These are phyloP conservation scores for Anarrhichthys ocellatus DNA, from an alignment of 2,113 vertebrate genomes.

Conservation along the genomic window DNA sequence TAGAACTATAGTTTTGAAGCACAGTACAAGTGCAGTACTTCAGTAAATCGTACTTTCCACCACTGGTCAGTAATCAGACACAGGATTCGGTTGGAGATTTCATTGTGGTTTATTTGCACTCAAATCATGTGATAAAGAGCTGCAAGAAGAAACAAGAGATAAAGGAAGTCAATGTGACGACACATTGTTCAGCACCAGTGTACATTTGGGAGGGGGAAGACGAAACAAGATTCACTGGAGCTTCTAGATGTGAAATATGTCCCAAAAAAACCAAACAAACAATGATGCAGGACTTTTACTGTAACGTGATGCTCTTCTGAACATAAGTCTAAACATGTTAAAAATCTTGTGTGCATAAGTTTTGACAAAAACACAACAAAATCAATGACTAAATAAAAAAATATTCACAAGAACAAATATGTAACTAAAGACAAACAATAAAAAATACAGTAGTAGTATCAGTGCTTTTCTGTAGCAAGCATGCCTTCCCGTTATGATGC, in stretches of 20 bases:
- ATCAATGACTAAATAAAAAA: slow-evolving; percentile 28
- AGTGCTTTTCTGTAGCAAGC: slow-evolving; percentile 57
- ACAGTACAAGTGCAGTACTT: neutral
- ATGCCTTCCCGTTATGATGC: slow-evolving; percentile 33
- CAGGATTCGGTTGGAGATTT: slow-evolving; percentile 42
- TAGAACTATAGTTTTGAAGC: neutral
- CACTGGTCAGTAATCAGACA: slow-evolving; percentile 5
- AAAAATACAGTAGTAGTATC: slow-evolving; percentile 37
- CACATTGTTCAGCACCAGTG: slow-evolving; percentile 78
- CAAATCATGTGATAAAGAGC: slow-evolving; percentile 77
- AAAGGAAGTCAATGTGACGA: slow-evolving; percentile 59
- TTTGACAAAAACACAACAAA: slow-evolving; percentile 22
- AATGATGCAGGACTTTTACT: neutral
- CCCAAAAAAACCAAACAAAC: slow-evolving; percentile 14
- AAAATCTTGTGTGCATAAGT: slow-evolving; percentile 23
- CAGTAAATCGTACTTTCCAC: neutral
- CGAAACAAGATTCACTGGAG: slow-evolving; percentile 32
- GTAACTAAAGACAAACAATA: slow-evolving; percentile 33
- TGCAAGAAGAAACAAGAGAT: slow-evolving; percentile 61
- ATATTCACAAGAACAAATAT: slow-evolving; percentile 21
- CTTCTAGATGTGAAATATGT: slow-evolving; percentile 29
- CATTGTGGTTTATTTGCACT: slow-evolving; percentile 81
- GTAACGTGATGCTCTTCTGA: neutral
- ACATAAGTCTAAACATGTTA: slow-evolving; percentile 23
- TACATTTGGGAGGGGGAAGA: slow-evolving; percentile 34